Evolutionary conservation across 2,797 vertebrate species (phyloP), one percentile per base, ranked within the genome.

Genomic region (Melanotaenia parkinsoni): DNA sequence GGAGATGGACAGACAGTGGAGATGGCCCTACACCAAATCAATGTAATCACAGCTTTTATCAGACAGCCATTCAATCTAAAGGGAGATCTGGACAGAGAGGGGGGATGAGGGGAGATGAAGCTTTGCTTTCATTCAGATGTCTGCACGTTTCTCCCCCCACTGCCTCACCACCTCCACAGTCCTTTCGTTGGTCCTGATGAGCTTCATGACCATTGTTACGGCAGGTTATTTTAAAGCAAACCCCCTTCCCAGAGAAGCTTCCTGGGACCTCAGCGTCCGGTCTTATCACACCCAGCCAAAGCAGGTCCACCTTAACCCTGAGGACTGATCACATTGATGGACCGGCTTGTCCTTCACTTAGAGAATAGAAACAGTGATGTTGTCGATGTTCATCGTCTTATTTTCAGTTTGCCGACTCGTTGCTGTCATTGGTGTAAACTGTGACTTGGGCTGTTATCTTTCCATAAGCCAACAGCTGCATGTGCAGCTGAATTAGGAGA

Each of bases 41-140:
- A 94, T 95, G 88, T 90, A 93, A 94, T 94, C 93, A 89, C 90
- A 89, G 77, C 69, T 69, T 80, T 92, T 90, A 93, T 92, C 90
- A 77, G 90, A 86, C 89, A 85, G 71, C 76, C 82, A 80, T 89
- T 92, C 86, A 91, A 62, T 89, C 77, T 86, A 76, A 67, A 63
- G 73, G 85, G 63, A 78, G 84, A 45, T 57, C 26, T 35, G 40
- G 69, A 53, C 63, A 61, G 67, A 69, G 72, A 61, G 72, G 14
- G 7, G 12, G 71, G 68, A 68, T 73, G 66, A 72, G 73, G 58
- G 35, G 69, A 76, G 13, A 68, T 62, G 67, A 57, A 26, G 53
- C 74, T 71, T 74, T 43, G 35, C 80, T 72, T 63, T 67, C 74
- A 70, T 83, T 80, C 64, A 82, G 60, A 67, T 74, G 72, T 67